phyloP scores from a whole-genome alignment of 2,797 vertebrate species.

The Hemibagrus guttatus region DNA sequence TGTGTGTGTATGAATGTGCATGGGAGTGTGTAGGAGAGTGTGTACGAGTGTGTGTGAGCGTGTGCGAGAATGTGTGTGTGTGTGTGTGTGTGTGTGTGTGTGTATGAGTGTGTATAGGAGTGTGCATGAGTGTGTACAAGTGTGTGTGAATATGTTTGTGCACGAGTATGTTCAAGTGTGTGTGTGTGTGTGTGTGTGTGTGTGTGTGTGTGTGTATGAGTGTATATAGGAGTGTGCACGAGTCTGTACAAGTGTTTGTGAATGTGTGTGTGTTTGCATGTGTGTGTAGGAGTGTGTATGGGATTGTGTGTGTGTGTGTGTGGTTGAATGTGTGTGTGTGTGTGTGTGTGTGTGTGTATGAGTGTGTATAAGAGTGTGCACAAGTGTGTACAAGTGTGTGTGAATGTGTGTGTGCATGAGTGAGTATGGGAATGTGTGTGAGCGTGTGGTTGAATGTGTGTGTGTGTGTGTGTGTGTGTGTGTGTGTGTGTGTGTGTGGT shows the following conservation, averaged over 20 bases:
- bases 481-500: not conserved
- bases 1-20: not conserved
- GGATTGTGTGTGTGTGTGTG: too few relatives aligned
- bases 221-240: not conserved
- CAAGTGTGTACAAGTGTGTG: not conserved
- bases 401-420: not conserved
- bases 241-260: too few relatives aligned
- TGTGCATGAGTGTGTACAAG: not conserved
- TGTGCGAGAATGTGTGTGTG: not conserved
- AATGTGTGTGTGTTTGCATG: too few relatives aligned
- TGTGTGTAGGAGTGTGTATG: too few relatives aligned
- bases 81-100: not conserved
- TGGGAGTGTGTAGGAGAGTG: too few relatives aligned
- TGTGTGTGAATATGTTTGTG: not conserved
- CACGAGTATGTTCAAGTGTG: too few relatives aligned
- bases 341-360: not conserved
- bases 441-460: not conserved
- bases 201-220: not conserved
- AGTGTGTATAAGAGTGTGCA: not conserved
- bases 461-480: not conserved
- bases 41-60: not conserved
- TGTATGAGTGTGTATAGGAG: rapidly evolving
- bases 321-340: too few relatives aligned
- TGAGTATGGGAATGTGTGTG: not conserved
- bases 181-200: not conserved